These are phyloP conservation scores for Subanguina moxae DNA, from an alignment of 1,140 invertebrate genomes.

Conservation along the genomic window DNA sequence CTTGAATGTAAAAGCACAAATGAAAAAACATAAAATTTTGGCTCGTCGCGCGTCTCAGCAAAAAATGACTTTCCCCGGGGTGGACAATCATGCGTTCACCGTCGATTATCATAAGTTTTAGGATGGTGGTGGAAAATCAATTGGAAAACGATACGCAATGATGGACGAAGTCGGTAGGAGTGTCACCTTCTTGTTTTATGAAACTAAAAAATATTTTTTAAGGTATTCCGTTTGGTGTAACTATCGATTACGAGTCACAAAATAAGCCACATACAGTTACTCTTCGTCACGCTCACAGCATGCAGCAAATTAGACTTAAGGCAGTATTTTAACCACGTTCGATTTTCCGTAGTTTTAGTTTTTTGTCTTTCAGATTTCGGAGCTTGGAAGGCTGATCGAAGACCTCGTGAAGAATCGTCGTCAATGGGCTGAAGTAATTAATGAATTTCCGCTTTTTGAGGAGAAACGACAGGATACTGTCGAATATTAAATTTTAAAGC, in stretches of 20 bases:
- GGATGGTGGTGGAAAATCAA: conserved; percentile 85
- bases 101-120: too few species aligned
- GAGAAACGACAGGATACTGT: neutral
- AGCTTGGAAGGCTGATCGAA: conserved; percentile 25
- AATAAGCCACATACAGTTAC: conserved; percentile 82
- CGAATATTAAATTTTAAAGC: too few species aligned
- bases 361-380: conserved; percentile 22
- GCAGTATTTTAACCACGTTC: conserved; percentile 63
- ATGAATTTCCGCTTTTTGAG: conserved; percentile 31
- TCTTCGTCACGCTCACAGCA: conserved; percentile 85
- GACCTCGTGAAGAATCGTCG: conserved; percentile 20
- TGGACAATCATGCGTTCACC: too few species aligned
- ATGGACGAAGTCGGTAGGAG: conserved; percentile 87
- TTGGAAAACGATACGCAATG: conserved; percentile 80
- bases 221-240: conserved; percentile 88
- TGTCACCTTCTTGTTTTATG: too few species aligned
- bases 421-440: conserved; percentile 18
- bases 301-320: conserved; percentile 84
- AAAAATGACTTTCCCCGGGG: too few species aligned
- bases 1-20: too few species aligned
- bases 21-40: too few species aligned
- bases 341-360: conserved; percentile 1
- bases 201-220: too few species aligned
- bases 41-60: too few species aligned
- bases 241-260: conserved; percentile 93